Conservation (phyloP, 2,113 vertebrate genomes). For the Xiphophorus maculatus region DNA sequence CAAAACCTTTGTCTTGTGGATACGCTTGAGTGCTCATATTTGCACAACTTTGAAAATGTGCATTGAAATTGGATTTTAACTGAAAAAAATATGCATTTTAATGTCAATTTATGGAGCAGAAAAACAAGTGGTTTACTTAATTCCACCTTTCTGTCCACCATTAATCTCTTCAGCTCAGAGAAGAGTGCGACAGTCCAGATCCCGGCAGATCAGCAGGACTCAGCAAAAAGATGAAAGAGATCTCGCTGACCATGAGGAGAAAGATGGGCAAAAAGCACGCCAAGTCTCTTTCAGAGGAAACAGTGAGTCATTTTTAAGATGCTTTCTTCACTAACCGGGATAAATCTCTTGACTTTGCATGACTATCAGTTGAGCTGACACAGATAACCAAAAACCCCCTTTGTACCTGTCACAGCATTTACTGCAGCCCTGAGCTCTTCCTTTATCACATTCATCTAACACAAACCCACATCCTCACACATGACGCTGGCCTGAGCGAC, state of each 20-base stretch:
- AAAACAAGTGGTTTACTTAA: neutral
- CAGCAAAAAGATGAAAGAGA: conserved; percentile 93
- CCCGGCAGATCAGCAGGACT: conserved; percentile 82
- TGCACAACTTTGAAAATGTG: too few relatives aligned
- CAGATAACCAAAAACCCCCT: conserved; percentile 8
- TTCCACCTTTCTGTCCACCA: neutral
- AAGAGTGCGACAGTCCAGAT: conserved; percentile 81
- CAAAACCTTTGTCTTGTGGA: too few relatives aligned
- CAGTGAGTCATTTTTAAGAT: conserved; percentile 76
- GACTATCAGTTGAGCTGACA: neutral
- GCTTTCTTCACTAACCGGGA: neutral
- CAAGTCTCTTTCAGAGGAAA: conserved; percentile 89
- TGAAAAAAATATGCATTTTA: neutral
- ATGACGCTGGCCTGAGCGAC: neutral
- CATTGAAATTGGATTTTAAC: neutral
- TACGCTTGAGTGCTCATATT: too few relatives aligned
- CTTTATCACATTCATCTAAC: conserved; percentile 38
- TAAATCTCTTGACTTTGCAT: neutral
- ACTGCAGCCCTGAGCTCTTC: conserved; percentile 11
- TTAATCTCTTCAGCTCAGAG: conserved; percentile 72
- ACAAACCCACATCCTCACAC: conserved; percentile 55
- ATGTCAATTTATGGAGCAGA: neutral
- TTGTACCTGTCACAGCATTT: neutral
- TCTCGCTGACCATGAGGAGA: conserved; percentile 94
- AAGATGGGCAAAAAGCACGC: conserved; percentile 90